Percentiles rank a stretch among this genome's conserved stretches.
Evolutionary conservation across 2,113 vertebrate genomes (phyloP).

Genomic region (Osmerus eperlanus): DNA sequence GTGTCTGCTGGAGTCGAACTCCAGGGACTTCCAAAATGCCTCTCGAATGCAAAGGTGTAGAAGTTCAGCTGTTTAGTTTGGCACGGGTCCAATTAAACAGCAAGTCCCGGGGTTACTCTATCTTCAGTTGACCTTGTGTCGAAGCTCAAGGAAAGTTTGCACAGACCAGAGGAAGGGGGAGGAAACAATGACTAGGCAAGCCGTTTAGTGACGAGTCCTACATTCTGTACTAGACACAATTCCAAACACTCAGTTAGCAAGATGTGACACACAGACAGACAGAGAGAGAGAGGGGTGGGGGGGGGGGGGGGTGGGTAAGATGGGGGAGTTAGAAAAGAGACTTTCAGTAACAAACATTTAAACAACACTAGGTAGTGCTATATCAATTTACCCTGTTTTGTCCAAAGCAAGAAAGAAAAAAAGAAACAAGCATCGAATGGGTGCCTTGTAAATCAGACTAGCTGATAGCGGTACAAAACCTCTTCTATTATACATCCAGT

Average conservation of each 20-base stretch:
- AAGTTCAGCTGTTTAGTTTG: too few relatives aligned
- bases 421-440: conserved; percentile 2
- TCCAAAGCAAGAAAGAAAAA: conserved; percentile 28
- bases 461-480: conserved; percentile 38
- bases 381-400: conserved; percentile 2
- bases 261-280: conserved; percentile 9
- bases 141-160: neutral
- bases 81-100: neutral
- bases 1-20: neutral
- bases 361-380: conserved; percentile 24
- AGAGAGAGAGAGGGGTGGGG: conserved; percentile 20
- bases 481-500: neutral
- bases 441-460: conserved; percentile 2
- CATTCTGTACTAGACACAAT: neutral
- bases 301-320: conserved; percentile 17
- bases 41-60: neutral
- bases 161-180: neutral
- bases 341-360: conserved; percentile 13
- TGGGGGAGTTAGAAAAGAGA: neutral
- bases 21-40: neutral
- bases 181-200: neutral
- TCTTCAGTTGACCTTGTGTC: neutral
- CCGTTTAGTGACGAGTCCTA: neutral
- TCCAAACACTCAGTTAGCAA: neutral
- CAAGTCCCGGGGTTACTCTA: neutral